phyloP scores from a whole-genome alignment of 1,140 invertebrate species.

The Gryon sp. region DNA sequence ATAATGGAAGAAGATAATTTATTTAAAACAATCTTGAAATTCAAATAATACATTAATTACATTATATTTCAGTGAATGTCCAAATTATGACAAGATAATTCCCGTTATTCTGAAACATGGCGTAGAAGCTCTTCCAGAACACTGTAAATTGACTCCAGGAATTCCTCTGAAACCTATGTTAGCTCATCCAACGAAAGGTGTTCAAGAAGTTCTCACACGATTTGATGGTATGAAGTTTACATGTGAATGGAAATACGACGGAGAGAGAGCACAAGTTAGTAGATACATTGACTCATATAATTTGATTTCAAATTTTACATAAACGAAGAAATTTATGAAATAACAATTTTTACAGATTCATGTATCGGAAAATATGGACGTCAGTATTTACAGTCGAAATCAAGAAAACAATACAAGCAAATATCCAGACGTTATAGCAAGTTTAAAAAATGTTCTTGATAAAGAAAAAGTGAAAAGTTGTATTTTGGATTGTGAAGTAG shows the following conservation, averaged over 20 bases:
- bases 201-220: conserved; percentile 92
- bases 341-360: conserved; percentile 84
- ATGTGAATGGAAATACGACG: conserved; percentile 99
- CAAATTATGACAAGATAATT: conserved; percentile 95
- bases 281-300: too few relatives aligned
- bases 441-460: conserved; percentile 83
- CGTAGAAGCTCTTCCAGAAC: conserved; percentile 86
- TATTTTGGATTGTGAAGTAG: conserved; percentile 97
- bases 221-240: conserved; percentile 97
- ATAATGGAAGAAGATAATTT: too few relatives aligned
- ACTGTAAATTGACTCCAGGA: conserved; percentile 94
- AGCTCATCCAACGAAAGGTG: conserved; percentile 97
- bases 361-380: conserved; percentile 83
- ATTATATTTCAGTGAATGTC: conserved; percentile 95
- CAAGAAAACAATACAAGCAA: conserved; percentile 99
- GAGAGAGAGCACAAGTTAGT: conserved; percentile 95
- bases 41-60: too few relatives aligned
- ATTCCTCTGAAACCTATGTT: conserved; percentile 99
- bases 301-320: too few relatives aligned
- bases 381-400: conserved; percentile 96
- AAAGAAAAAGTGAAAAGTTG: conserved; percentile 87
- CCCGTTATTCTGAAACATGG: conserved; percentile 90
- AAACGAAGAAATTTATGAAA: background rate
- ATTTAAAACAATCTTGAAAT: too few relatives aligned
- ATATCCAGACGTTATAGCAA: conserved; percentile 96